Evolutionary conservation across 35 echinoderm and acorn worm genomes (phyloP).

Genomic region (Acanthaster planci): DNA sequence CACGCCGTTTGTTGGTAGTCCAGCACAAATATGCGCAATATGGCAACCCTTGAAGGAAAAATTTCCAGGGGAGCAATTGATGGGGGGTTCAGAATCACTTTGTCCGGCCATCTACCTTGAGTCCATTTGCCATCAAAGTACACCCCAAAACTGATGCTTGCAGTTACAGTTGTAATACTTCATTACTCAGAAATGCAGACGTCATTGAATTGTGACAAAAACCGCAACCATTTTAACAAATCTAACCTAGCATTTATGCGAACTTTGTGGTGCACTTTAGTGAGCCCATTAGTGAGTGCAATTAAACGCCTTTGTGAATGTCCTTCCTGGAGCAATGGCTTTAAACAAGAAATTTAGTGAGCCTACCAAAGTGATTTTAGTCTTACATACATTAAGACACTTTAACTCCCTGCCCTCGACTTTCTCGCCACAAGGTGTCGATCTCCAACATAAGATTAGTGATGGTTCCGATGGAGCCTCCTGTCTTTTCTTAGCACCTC

Average conservation of each 20-base stretch:
- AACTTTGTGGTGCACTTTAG: not conserved
- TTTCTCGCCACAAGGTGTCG: no score
- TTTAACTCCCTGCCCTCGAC: no score
- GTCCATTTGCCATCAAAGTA: conserved; percentile 37
- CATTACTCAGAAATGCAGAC: not conserved
- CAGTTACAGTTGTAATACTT: not conserved
- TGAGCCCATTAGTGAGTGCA: not conserved
- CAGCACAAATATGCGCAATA: conserved; percentile 33
- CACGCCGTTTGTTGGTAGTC: conserved; percentile 23
- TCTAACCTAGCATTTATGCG: not conserved
- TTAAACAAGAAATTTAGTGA: conserved; percentile 2
- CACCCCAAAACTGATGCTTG: conserved; percentile 33
- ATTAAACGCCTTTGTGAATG: conserved; percentile 25
- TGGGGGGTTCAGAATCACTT: not conserved
- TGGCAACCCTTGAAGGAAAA: conserved; percentile 18
- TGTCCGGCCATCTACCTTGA: conserved; percentile 30
- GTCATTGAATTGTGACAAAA: not conserved
- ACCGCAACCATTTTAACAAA: not conserved
- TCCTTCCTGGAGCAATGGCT: not conserved
- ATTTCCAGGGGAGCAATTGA: conserved; percentile 42
- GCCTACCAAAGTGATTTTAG: no score
- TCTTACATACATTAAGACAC: no score
- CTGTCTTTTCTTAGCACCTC: no score
- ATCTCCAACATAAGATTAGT: no score
- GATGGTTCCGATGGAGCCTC: no score